Evolutionary conservation across 2,888 invertebrate species (phyloP), one percentile per base, ranked within the genome.

Genomic region (Baronia brevicornis): DNA sequence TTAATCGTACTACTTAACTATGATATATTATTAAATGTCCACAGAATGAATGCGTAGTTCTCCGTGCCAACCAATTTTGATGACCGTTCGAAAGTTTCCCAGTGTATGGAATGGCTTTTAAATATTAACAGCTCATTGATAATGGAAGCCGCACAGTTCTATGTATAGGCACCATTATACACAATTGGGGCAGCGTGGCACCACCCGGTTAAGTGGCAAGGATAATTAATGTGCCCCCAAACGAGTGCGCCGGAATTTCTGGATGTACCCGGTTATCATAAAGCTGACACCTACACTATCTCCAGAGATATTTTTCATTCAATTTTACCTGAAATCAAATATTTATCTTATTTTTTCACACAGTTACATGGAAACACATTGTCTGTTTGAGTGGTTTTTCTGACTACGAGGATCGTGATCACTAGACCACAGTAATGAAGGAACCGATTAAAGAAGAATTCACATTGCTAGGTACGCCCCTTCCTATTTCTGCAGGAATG

Each of bases 161-260:
- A 25, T 29, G 10, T 29, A 19, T 25, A 35, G 17, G 17, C 20
- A 24, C 33, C 37, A 35, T 44, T 46, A 43, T 42, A 40, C 41
- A 41, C 42, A 43, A 44, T 38, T 13, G 26, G 26, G 24, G 41
- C 42, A 30, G 35, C 38, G 40, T 46, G 47, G 47, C 44, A 48
- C 59, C 50, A 51, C 44, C 57, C 60, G 55, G 61, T 55, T 54
- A 60, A 63, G 60, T 63, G 60, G 54, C 54, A 49, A 20, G 56
- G 63, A 56, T 72, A 72, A 74, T 73, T 69, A 71, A 73, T 71
- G 62, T 63, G 58, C 55, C 54, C 51, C 56, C 56, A 55, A 70
- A 68, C 60, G 59, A 64, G 54, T 60, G 54, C 48, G 40, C 52
- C 51, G 48, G 59, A 55, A 60, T 55, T 51, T 51, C 62, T 58